phyloP scores from a whole-genome alignment of 2,888 invertebrate genomes.

The Metellina segmentata region DNA sequence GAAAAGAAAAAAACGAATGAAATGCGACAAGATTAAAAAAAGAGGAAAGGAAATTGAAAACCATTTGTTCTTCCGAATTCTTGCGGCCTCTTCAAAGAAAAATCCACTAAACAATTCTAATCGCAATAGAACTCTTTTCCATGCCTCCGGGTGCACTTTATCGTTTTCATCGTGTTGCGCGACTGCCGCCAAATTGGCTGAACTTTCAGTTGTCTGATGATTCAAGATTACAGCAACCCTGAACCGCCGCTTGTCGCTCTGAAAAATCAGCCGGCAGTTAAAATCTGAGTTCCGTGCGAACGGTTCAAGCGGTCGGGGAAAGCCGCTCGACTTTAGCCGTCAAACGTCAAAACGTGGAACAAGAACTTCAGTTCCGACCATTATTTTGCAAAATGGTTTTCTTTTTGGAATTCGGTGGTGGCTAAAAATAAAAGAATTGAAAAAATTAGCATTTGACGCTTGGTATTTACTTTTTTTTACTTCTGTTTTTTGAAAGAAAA shows the following conservation, averaged over 20 bases:
- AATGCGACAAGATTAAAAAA: background rate
- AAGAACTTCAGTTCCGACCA: background rate
- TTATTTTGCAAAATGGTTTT: conserved; percentile 15
- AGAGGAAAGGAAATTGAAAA: background rate
- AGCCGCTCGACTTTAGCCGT: conserved; percentile 13
- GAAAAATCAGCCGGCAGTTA: conserved; percentile 66
- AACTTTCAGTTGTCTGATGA: background rate
- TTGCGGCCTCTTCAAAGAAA: background rate
- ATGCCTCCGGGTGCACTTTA: background rate
- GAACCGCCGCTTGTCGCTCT: conserved; percentile 32
- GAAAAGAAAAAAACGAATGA: background rate
- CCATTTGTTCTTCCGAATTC: background rate
- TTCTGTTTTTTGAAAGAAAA: background rate
- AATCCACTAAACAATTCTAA: background rate
- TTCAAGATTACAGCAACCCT: conserved; percentile 45
- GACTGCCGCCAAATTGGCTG: conserved; percentile 25
- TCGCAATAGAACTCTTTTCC: background rate
- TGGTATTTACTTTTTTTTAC: background rate
- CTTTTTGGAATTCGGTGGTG: conserved; percentile 5
- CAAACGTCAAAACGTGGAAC: conserved; percentile 24
- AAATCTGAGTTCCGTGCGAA: conserved; percentile 30
- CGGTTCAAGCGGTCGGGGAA: conserved; percentile 8
- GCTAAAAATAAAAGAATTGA: background rate
- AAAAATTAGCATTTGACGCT: background rate
- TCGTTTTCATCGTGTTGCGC: background rate